A percentile compares a stretch with the other conserved stretches of the same genome.
Conservation (phyloP, 2,797 vertebrate genomes). For the Acipenser transmontanus region DNA sequence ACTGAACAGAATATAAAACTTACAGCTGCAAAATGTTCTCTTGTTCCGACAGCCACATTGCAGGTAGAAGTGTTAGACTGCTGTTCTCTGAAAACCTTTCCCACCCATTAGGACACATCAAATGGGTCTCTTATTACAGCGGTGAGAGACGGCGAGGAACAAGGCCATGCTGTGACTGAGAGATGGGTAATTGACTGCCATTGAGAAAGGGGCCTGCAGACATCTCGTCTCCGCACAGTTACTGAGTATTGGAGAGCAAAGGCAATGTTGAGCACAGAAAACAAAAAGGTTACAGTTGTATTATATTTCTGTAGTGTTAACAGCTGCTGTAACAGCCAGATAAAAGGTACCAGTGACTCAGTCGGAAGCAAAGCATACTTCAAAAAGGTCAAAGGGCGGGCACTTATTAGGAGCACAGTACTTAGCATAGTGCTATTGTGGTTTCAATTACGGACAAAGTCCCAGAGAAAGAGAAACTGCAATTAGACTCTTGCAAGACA, state of each 20-base stretch:
- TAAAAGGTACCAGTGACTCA: not conserved
- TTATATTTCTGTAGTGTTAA: constrained; percentile 7
- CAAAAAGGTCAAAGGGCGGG: not conserved
- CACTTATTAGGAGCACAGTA: not conserved
- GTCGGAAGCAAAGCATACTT: not conserved
- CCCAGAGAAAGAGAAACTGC: not conserved
- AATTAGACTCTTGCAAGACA: not conserved
- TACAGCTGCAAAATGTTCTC: not conserved
- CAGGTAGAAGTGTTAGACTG: constrained; percentile 5
- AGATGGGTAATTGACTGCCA: not conserved
- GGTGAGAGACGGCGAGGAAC: not conserved
- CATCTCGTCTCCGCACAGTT: constrained; percentile 11
- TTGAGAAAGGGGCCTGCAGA: not conserved
- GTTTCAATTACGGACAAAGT: not conserved
- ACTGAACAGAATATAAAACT: not conserved
- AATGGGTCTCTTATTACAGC: constrained; percentile 1
- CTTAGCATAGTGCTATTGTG: not conserved
- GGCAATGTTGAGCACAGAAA: constrained; percentile 15
- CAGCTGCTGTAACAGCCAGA: not conserved
- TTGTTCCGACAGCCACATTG: not conserved
- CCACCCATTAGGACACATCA: constrained; percentile 1
- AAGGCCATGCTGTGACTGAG: not conserved
- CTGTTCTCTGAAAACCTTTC: not conserved
- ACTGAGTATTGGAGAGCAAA: constrained; percentile 16
- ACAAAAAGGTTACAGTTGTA: constrained; percentile 17